Percentiles rank a stretch among this genome's conserved stretches.
Evolutionary conservation across 2,888 invertebrate genomes (phyloP).

Genomic region (Caprella mutica): DNA sequence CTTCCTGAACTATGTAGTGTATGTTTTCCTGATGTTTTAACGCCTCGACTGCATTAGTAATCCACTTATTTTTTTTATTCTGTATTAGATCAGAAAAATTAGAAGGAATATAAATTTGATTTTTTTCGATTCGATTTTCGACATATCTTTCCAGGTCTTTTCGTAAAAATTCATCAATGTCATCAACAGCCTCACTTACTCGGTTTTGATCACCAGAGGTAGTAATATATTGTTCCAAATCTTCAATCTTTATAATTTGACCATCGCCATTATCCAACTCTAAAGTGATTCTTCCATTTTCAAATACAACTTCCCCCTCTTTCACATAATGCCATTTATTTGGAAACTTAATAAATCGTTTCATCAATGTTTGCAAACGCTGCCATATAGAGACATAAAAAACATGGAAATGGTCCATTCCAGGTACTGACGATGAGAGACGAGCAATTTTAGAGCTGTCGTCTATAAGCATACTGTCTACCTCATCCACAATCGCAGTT

Average conservation of each 20-base stretch:
- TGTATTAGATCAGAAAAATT: neutral
- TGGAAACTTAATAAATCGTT: neutral
- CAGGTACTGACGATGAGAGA: neutral
- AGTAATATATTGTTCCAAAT: neutral
- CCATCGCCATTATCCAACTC: neutral
- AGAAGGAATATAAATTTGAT: neutral
- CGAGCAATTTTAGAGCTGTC: slow-evolving; percentile 1
- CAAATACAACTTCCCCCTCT: neutral
- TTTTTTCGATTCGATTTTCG: neutral
- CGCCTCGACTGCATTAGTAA: neutral
- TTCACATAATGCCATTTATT: neutral
- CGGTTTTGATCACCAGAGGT: neutral
- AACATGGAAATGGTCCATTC: neutral
- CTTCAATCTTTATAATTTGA: neutral
- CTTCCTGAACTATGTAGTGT: neutral
- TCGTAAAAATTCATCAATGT: neutral
- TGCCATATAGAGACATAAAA: neutral
- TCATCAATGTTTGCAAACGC: neutral
- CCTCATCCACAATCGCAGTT: neutral
- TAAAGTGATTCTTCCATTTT: neutral
- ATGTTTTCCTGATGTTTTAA: neutral
- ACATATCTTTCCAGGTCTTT: neutral
- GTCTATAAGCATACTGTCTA: neutral
- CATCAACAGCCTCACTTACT: neutral
- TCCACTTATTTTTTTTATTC: neutral